Evolutionary conservation across 2,113 vertebrate genomes (phyloP).

Genomic region (Zosterops pallidus): DNA sequence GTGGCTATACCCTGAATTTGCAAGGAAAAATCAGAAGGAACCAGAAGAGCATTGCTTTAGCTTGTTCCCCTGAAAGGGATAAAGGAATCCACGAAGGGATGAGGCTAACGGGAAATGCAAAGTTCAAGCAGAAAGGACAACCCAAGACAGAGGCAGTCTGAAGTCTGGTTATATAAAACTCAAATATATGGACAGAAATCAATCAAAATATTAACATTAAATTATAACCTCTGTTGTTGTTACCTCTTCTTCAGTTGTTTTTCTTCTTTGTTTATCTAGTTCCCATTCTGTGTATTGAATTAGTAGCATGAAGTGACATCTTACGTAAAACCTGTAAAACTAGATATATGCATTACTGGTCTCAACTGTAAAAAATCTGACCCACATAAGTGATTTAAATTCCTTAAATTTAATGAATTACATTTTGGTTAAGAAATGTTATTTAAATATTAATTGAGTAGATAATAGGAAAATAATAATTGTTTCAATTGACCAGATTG

Average conservation of each 20-base stretch:
- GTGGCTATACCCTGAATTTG: too few relatives aligned
- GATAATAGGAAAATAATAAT: not conserved
- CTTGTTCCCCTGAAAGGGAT: not conserved
- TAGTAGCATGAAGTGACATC: not conserved
- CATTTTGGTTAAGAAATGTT: not conserved
- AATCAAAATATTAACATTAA: not conserved
- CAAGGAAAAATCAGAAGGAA: not conserved
- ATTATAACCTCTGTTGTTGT: not conserved
- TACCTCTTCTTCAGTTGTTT: not conserved
- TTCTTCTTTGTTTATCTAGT: not conserved
- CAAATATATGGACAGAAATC: not conserved
- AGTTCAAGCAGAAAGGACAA: not conserved
- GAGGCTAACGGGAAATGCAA: fast-evolving
- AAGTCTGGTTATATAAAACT: not conserved
- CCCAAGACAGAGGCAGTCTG: not conserved
- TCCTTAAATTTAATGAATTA: not conserved
- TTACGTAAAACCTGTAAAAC: not conserved
- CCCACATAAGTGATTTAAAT: not conserved
- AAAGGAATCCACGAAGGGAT: not conserved
- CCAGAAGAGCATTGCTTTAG: too few relatives aligned
- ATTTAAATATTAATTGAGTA: not conserved
- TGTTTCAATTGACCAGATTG: not conserved
- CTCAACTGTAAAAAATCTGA: not conserved
- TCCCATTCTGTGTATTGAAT: not conserved
- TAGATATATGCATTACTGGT: not conserved